These are phyloP conservation scores for Parthenolecanium corni DNA, from an alignment of 2,888 invertebrate species.

Conservation along the genomic window DNA sequence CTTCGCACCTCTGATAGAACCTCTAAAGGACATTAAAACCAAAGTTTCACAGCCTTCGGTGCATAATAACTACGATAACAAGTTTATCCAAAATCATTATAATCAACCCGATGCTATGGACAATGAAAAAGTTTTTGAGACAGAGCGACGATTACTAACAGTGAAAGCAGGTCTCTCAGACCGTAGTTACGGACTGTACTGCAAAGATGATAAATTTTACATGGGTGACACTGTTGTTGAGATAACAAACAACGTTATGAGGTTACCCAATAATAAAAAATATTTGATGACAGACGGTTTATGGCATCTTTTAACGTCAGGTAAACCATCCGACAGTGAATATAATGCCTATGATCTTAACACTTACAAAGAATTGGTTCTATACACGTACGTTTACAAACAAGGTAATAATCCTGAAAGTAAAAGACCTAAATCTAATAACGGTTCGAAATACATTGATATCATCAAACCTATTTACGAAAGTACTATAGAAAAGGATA, in stretches of 20 bases:
- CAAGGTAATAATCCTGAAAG: no score
- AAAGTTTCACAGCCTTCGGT: no score
- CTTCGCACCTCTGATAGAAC: background rate
- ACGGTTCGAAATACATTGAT: background rate
- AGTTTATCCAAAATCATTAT: no score
- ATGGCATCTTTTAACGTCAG: background rate
- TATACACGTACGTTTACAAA: no score
- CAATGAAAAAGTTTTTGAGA: background rate
- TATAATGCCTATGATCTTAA: no score
- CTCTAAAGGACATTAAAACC: background rate
- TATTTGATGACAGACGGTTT: background rate
- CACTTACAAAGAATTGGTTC: no score
- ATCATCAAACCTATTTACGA: no score
- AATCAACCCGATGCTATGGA: no score
- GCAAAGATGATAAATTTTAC: background rate
- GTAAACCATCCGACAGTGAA: no score
- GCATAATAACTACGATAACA: no score
- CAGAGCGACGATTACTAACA: background rate
- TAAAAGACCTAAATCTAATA: no score
- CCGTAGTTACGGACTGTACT: background rate
- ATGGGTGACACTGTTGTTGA: background rate
- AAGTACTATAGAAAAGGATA: no score
- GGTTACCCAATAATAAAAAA: background rate
- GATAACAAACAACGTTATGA: background rate
- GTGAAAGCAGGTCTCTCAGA: background rate